A percentile compares a stretch with the other conserved stretches of the same genome.
These are phyloP conservation scores for Seira ritae DNA, from an alignment of 2,888 invertebrate genomes.

Conservation along the genomic window DNA sequence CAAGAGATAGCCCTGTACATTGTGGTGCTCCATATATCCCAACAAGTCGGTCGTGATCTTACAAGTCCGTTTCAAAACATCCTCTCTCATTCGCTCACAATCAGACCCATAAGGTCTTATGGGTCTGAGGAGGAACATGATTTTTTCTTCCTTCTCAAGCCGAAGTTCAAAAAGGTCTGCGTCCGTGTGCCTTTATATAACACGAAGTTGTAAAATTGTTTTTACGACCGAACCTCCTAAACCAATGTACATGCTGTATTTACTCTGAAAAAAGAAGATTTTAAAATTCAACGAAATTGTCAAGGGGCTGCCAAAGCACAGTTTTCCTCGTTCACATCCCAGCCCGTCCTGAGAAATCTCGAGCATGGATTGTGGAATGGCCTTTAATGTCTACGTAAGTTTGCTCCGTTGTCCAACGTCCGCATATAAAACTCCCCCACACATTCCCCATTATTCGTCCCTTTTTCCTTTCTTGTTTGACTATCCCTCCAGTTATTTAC, in stretches of 20 bases:
- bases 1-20: not conserved
- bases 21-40: not conserved
- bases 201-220: not conserved
- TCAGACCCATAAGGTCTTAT: not conserved
- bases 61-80: not conserved
- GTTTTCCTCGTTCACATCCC: not conserved
- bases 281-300: conserved; percentile 57
- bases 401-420: too few relatives aligned
- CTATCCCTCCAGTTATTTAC: conserved; percentile 52
- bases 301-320: conserved; percentile 24
- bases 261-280: conserved; percentile 27
- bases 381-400: too few relatives aligned
- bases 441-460: not conserved
- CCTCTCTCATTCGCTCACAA: not conserved
- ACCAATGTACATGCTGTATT: not conserved
- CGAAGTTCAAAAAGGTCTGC: not conserved
- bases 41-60: not conserved
- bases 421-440: not conserved
- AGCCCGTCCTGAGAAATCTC: too few relatives aligned
- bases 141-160: not conserved
- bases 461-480: not conserved
- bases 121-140: conserved; percentile 14
- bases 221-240: not conserved
- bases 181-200: not conserved
- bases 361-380: too few relatives aligned